Evolutionary conservation across 2,113 vertebrate genomes (phyloP).

Genomic region (Chroicocephalus ridibundus): DNA sequence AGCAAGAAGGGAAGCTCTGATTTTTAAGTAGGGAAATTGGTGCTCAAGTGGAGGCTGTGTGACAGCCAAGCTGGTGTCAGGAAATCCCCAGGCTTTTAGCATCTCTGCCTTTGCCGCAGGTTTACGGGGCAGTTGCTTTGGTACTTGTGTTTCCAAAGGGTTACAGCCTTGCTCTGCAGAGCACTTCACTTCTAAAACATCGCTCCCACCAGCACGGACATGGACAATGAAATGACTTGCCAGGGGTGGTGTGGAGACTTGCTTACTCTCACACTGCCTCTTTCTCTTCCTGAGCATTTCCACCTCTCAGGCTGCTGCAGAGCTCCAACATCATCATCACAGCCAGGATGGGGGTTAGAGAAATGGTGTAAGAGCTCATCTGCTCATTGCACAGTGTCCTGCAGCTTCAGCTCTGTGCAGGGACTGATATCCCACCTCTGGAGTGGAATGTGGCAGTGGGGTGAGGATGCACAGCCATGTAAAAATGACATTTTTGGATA

Average conservation of each 20-base stretch:
- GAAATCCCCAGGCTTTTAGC: neutral
- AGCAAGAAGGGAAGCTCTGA: neutral
- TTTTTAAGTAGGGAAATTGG: neutral
- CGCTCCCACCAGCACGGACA: neutral
- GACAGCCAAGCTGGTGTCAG: neutral
- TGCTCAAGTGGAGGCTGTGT: neutral
- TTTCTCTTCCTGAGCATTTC: neutral
- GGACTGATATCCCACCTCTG: neutral
- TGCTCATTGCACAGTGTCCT: neutral
- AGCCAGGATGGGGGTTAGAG: neutral
- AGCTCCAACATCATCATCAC: neutral
- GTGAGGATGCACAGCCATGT: neutral
- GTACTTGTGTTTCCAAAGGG: neutral
- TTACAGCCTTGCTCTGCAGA: neutral
- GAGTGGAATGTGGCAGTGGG: neutral
- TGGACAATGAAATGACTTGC: neutral
- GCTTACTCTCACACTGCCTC: neutral
- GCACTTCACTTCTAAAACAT: neutral
- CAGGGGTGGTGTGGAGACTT: neutral
- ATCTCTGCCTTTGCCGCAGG: neutral
- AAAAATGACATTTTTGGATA: slow-evolving; percentile 7
- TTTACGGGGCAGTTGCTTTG: neutral
- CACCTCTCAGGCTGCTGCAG: neutral
- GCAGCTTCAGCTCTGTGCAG: neutral
- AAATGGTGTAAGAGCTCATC: neutral